phyloP scores from a whole-genome alignment of 2,888 invertebrate genomes.

The Netelia melanura region DNA sequence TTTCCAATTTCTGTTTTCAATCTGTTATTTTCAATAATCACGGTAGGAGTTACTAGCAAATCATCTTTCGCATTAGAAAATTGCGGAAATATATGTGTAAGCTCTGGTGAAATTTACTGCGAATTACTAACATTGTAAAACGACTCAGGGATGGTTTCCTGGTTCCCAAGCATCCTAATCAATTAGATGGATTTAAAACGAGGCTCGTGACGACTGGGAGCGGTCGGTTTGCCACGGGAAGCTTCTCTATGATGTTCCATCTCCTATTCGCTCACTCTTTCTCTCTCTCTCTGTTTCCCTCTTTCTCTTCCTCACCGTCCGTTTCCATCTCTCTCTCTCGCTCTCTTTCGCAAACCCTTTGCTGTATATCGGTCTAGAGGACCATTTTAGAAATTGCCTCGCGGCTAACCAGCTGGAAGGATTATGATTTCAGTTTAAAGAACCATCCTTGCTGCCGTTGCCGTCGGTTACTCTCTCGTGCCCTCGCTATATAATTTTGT shows the following conservation, averaged over 20 bases:
- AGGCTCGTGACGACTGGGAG: slow-evolving; percentile 69
- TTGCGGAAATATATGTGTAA: background rate
- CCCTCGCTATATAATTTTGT: slow-evolving; percentile 59
- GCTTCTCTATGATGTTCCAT: slow-evolving; percentile 46
- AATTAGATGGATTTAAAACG: slow-evolving; percentile 70
- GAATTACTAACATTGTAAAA: slow-evolving; percentile 31
- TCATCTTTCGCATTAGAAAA: too few species aligned
- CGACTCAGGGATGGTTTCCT: slow-evolving; percentile 57
- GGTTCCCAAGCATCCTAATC: slow-evolving; percentile 71
- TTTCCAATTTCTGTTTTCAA: too few species aligned
- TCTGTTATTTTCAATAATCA: too few species aligned
- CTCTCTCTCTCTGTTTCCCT: slow-evolving; percentile 1
- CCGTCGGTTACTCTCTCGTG: slow-evolving; percentile 5
- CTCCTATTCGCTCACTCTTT: slow-evolving; percentile 19
- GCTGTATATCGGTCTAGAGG: slow-evolving; percentile 33
- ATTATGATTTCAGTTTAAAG: slow-evolving; percentile 66
- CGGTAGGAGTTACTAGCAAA: too few species aligned
- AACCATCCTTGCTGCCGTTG: slow-evolving; percentile 49
- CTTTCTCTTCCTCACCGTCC: slow-evolving; percentile 23
- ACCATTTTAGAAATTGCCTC: slow-evolving; percentile 70
- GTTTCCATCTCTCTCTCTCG: slow-evolving; percentile 7
- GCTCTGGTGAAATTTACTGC: slow-evolving; percentile 23
- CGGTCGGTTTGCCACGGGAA: slow-evolving; percentile 61
- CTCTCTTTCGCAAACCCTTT: slow-evolving; percentile 37
- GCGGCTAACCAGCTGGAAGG: slow-evolving; percentile 69